phyloP scores from a whole-genome alignment of 2,113 vertebrate species.

The Hypomesus transpacificus region DNA sequence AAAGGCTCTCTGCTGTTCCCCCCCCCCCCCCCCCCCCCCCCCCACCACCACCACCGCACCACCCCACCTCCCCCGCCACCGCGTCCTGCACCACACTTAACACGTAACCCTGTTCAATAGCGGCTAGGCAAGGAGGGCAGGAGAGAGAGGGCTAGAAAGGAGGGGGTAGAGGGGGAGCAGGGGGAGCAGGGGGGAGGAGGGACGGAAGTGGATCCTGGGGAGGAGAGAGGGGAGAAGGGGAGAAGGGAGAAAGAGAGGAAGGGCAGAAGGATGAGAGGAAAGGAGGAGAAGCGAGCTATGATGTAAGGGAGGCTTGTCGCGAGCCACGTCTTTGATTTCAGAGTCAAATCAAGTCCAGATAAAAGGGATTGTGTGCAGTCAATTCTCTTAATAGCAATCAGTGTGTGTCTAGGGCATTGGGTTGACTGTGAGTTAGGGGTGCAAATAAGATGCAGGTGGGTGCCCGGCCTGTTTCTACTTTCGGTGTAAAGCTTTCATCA shows the following conservation, averaged over 20 bases:
- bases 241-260: neutral
- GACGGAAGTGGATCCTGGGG: no score
- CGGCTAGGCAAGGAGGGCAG: no score
- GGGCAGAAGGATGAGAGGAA: neutral
- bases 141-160: no score
- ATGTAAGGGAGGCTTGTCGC: neutral
- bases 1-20: conserved; percentile 21
- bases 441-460: neutral
- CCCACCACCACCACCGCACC: no score
- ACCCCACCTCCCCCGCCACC: no score
- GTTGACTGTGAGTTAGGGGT: neutral
- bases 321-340: neutral
- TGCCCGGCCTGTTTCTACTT: no score
- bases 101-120: no score
- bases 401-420: neutral
- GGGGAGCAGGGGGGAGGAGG: neutral
- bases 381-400: neutral
- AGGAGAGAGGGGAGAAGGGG: neutral
- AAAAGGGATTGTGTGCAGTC: neutral
- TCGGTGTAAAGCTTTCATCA: no score
- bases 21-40: neutral
- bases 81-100: no score
- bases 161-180: neutral
- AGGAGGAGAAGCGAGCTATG: neutral
- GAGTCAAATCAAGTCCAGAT: neutral